Evolutionary conservation across 2,888 invertebrate species (phyloP).

Genomic region (Drosophila borealis): DNA sequence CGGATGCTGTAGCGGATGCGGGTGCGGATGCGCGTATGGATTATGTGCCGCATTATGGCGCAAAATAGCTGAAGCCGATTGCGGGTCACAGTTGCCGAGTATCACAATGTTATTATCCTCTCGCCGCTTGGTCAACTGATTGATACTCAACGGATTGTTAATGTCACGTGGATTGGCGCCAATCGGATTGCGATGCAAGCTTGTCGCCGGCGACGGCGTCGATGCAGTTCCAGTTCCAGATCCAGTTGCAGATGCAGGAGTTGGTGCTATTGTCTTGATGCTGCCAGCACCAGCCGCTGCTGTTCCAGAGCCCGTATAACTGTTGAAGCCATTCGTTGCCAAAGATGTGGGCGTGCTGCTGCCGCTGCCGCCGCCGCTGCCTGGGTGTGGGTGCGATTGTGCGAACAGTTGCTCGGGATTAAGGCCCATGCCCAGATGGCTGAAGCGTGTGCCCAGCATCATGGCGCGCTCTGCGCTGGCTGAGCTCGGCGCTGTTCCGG

Average conservation of each 20-base stretch:
- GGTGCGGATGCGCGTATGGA: constrained; percentile 19
- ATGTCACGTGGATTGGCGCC: constrained; percentile 96
- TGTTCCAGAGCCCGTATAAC: constrained; percentile 7
- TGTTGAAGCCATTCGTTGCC: constrained; percentile 41
- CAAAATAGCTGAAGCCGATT: constrained; percentile 32
- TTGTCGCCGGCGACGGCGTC: background rate
- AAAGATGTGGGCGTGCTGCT: constrained; percentile 30
- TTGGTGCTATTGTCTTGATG: constrained; percentile 7
- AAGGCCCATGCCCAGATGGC: constrained; percentile 81
- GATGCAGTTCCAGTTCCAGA: constrained; percentile 35
- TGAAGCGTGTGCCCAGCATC: constrained; percentile 80
- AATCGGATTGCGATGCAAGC: constrained; percentile 89
- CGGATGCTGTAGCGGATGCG: constrained; percentile 10
- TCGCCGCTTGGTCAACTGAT: constrained; percentile 91
- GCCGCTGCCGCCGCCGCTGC: background rate
- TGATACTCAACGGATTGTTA: constrained; percentile 96
- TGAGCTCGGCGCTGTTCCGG: constrained; percentile 1
- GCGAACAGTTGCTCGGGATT: constrained; percentile 49
- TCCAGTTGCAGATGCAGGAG: constrained; percentile 11
- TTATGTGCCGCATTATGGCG: constrained; percentile 49
- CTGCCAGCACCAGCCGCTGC: too few species aligned
- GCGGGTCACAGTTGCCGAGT: constrained; percentile 7
- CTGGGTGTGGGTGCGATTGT: constrained; percentile 26
- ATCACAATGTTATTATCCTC: constrained; percentile 56
- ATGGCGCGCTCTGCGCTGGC: constrained; percentile 70